Evolutionary conservation across 2,797 vertebrate genomes (phyloP), one percentile per base, ranked within the genome.

Genomic region (Macrochelys suwanniensis): DNA sequence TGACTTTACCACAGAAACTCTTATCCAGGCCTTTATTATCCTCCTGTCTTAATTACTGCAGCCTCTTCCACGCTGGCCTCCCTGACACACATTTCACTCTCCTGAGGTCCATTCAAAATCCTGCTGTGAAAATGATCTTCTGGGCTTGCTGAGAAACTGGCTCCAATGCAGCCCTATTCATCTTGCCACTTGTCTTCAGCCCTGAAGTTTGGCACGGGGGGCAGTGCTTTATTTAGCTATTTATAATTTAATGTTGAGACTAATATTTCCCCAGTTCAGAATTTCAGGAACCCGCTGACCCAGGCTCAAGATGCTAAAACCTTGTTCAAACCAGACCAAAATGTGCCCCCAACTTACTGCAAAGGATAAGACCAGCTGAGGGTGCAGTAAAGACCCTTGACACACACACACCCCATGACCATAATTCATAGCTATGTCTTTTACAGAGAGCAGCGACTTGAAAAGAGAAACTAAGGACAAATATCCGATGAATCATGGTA

Each of bases 301-400:
- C 1, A 49, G 13, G 8, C 2, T 85, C 23, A 97, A 89, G 26
- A 3, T 23, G 2, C 80, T 80, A 47, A 21, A 65, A 7, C 19
- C 11, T 37, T 80, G 90, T 91, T 80, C 84, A 53, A 6, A 86
- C 80, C 90, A 96, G 92, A 91, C 74, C 10, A 11, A 49, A 49
- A 56, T 33, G 11, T 59, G 81, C 84, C 12, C 8, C 88, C 51
- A 90, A 26, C 61, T 54, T 10, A 1, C 31, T 87, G 13, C 19
- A 80, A 49, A 89, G 31, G 54, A 71, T 37, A 91, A 49, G n/a
- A 83, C 7, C 5, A 77, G 50, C 37, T 71, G 68, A 71, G n/a
- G 11, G 5, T 42, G 5, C 68, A 71, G 10, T 16, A 87, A 84
- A 28, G 42, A 51, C 2, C 57, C 68, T 82, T 82, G 37, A 84